Base-by-base conservation (phyloP, 2,888 invertebrate genomes). In the Heliconius aoede region DNA sequence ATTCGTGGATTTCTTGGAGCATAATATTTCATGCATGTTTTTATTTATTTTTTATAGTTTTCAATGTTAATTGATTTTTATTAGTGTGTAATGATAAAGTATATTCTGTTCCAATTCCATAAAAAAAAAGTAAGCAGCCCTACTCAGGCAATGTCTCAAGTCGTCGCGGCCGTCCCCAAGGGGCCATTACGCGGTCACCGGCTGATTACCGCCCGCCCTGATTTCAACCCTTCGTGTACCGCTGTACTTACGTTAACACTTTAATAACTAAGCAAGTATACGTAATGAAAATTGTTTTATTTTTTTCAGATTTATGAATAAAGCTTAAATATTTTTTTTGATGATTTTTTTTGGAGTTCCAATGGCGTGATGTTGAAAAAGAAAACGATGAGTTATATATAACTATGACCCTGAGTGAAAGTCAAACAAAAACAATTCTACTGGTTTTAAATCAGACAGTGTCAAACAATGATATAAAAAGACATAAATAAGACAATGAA, bases 131-230 rank as follows among this genome's bases (percentile, higher is more conserved):
- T 60, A 68, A 26, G 46, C 74, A 74, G 32, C 74, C 74, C 74
- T 74, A 58, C 51, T 8, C 21, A 69, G 24, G 69, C 69, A 84
- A 86, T 85, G 88, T 87, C 89, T 89, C 87, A 89, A 91, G 91
- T 83, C 90, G 88, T 85, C 87, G 87, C 81, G 84, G 86, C 84
- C 86, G 88, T 89, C 94, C 90, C 92, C 79, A 79, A 85, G 92
- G 91, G 87, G 86, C 91, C 92, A 91, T 95, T 94, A 93, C 92
- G 95, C 89, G 95, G 95, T 95, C 93, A 89, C 88, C 91, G 91
- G 84, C 93, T 94, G 93, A 94, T 94, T 94, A 94, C 93, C 91
- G 88, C 88, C 89, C 89, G 89, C 89, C 91, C 89, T 91, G 92
- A 91, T 91, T 91, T 89, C 90, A 92, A 91, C 92, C 93, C 92